phyloP scores from a whole-genome alignment of 2,113 vertebrate species.

The Phylloscopus trochilus region DNA sequence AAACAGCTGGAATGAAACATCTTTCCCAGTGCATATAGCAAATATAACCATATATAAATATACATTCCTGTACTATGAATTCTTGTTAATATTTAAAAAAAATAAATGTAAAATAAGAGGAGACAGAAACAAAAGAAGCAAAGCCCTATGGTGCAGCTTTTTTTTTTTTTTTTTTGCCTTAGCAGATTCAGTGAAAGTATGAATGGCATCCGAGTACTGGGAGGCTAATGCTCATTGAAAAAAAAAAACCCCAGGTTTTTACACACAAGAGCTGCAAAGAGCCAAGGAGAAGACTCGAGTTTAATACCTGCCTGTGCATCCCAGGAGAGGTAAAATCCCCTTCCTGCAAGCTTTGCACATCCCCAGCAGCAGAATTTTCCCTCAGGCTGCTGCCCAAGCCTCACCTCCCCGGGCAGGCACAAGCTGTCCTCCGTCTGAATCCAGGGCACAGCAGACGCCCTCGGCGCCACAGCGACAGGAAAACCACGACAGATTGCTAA shows the following conservation, averaged over 20 bases:
- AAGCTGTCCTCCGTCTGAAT: not conserved
- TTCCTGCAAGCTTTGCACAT: not conserved
- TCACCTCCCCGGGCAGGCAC: not conserved
- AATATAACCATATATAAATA: not conserved
- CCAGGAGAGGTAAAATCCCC: not conserved
- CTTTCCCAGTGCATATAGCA: not conserved
- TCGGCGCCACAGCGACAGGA: not conserved
- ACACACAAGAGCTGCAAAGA: not conserved
- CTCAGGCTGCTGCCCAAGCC: not conserved
- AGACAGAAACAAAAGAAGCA: not conserved
- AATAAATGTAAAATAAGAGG: not conserved
- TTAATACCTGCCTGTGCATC: not conserved
- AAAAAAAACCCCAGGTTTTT: not conserved
- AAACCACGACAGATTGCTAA: not conserved
- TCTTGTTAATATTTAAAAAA: not conserved
- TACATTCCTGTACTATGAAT: not conserved
- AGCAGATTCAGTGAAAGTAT: not conserved
- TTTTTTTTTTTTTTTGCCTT: not conserved
- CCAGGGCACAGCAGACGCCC: not conserved
- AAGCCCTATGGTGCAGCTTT: not conserved
- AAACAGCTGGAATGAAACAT: not conserved
- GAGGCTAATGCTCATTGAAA: not conserved
- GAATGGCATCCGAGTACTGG: not conserved
- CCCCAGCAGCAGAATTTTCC: not conserved
- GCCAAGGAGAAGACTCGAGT: not conserved